phyloP scores from a whole-genome alignment of 1,140 invertebrate species.

The Callitettix versicolor region DNA sequence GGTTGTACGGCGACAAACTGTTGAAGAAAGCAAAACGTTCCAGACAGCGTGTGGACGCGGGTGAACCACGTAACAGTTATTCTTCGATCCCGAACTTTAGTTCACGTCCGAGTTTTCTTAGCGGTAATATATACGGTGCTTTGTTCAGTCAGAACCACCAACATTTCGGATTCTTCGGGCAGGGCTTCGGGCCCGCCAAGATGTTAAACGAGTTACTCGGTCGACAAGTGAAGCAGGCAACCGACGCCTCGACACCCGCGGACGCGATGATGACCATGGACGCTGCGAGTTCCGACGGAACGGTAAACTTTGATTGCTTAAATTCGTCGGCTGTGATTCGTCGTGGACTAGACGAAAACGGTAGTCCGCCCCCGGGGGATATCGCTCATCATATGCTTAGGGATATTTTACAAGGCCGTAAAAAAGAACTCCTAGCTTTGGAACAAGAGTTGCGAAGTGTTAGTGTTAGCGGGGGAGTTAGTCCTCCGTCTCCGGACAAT shows the following conservation, averaged over 20 bases:
- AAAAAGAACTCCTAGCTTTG: conserved; percentile 58
- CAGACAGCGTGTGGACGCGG: conserved; percentile 88
- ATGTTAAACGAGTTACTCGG: conserved; percentile 60
- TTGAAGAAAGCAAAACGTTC: conserved; percentile 82
- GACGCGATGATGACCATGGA: conserved; percentile 41
- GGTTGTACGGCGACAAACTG: conserved; percentile 80
- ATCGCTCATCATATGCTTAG: conserved; percentile 66
- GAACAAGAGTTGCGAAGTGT: conserved; percentile 44
- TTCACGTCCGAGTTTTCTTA: conserved; percentile 72
- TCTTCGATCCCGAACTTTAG: conserved; percentile 77
- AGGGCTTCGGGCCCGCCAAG: conserved; percentile 65
- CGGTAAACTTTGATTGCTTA: conserved; percentile 26
- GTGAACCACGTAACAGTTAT: conserved; percentile 85
- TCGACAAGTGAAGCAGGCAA: conserved; percentile 58
- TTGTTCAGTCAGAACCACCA: conserved; percentile 59
- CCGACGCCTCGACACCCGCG: conserved; percentile 45
- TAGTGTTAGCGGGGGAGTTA: conserved; percentile 24
- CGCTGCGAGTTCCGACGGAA: conserved; percentile 19
- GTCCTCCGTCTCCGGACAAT: conserved; percentile 37
- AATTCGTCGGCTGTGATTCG: conserved; percentile 25
- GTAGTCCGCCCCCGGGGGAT: conserved; percentile 25
- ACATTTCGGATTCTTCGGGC: conserved; percentile 66
- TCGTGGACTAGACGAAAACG: conserved; percentile 24
- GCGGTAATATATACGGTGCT: conserved; percentile 68
- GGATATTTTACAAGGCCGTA: conserved; percentile 69